Evolutionary conservation across 2,797 vertebrate species (phyloP).

Genomic region (Melanotaenia boesemani): DNA sequence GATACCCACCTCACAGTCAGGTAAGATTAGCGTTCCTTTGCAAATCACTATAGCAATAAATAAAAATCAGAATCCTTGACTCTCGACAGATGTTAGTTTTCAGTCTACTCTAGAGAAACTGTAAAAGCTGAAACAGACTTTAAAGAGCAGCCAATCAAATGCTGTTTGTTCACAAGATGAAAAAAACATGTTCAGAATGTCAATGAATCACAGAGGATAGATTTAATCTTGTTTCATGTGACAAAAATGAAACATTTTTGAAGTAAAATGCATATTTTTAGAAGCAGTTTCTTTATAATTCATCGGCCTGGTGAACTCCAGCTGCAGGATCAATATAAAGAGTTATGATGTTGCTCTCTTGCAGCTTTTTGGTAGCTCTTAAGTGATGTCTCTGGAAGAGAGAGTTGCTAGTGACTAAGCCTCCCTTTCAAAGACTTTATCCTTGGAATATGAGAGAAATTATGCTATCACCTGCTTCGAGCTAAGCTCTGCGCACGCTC

Average conservation of each 20-base stretch:
- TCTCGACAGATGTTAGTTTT: not conserved
- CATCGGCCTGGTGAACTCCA: not conserved
- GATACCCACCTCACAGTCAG: constrained; percentile 91
- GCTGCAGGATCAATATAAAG: not conserved
- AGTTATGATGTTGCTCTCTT: constrained; percentile 7
- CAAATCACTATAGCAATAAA: constrained; percentile 42
- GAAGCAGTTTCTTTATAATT: too few species aligned
- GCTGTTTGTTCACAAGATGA: not conserved
- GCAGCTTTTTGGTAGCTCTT: constrained; percentile 8
- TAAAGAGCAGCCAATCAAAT: not conserved
- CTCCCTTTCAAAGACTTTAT: constrained; percentile 56
- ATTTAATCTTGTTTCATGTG: not conserved
- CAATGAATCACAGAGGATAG: too few species aligned
- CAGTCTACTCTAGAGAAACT: not conserved
- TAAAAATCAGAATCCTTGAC: constrained; percentile 24
- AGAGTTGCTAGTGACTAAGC: constrained; percentile 46
- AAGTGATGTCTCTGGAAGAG: constrained; percentile 45
- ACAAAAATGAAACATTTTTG: not conserved
- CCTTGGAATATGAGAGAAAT: constrained; percentile 43
- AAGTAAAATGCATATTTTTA: not conserved
- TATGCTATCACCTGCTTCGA: constrained; percentile 36
- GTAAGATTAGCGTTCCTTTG: constrained; percentile 78
- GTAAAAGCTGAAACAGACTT: not conserved
- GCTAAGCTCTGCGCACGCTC: constrained; percentile 35
- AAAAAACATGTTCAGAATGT: not conserved